phyloP scores from a whole-genome alignment of 2,888 invertebrate species.

The Allygus modestus region DNA sequence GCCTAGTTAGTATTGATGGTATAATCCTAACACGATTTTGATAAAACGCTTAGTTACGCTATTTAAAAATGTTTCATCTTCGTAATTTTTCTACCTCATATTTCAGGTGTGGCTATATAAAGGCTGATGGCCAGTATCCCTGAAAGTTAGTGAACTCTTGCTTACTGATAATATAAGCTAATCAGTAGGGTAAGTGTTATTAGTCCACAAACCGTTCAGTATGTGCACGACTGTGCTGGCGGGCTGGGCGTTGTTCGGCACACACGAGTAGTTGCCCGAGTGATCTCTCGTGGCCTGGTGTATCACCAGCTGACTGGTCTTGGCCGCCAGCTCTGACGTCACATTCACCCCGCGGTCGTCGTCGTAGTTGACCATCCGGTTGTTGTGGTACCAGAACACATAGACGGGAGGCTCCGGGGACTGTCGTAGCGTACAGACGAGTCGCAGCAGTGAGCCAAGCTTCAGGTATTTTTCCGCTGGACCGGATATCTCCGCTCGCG shows the following conservation, averaged over 20 bases:
- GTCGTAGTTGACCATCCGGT: constrained; percentile 95
- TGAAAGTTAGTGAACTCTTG: too few relatives aligned
- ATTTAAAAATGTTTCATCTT: too few relatives aligned
- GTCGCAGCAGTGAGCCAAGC: constrained; percentile 88
- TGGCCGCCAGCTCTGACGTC: constrained; percentile 85
- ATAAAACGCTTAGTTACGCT: too few relatives aligned
- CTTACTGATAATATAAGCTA: too few relatives aligned
- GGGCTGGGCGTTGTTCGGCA: constrained; percentile 92
- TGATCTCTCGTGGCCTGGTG: constrained; percentile 82
- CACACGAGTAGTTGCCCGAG: constrained; percentile 93
- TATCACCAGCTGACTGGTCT: constrained; percentile 80
- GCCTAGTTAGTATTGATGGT: too few relatives aligned
- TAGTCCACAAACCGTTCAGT: constrained; percentile 84
- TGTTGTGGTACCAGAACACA: constrained; percentile 87
- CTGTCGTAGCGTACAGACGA: constrained; percentile 89
- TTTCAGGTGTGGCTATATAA: too few relatives aligned
- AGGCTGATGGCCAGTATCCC: too few relatives aligned
- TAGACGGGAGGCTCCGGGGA: constrained; percentile 91
- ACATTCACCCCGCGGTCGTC: constrained; percentile 91
- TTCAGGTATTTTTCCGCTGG: constrained; percentile 92
- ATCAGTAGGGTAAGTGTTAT: too few relatives aligned
- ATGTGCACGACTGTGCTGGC: constrained; percentile 94
- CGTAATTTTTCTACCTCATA: too few relatives aligned
- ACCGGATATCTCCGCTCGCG: constrained; percentile 91
- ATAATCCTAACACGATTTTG: too few relatives aligned